Evolutionary conservation across 1,140 invertebrate species (phyloP).

Genomic region (Protaetia brevitarsis): DNA sequence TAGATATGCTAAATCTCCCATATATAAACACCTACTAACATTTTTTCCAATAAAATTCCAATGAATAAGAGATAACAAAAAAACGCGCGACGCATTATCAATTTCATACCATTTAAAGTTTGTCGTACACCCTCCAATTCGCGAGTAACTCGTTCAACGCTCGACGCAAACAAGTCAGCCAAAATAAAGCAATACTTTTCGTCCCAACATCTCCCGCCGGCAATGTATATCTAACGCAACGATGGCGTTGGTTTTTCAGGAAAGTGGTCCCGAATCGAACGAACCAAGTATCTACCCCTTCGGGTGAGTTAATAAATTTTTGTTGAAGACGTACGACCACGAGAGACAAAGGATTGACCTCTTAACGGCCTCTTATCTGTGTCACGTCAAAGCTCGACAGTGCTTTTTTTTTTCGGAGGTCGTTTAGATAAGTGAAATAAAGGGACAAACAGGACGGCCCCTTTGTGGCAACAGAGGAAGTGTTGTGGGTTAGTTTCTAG

Average conservation of each 20-base stretch:
- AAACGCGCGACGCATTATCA: too few relatives aligned
- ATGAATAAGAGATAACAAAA: too few relatives aligned
- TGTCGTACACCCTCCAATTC: too few relatives aligned
- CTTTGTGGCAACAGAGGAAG: slow-evolving; percentile 9
- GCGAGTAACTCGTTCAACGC: too few relatives aligned
- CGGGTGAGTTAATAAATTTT: slow-evolving; percentile 12
- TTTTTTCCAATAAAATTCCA: too few relatives aligned
- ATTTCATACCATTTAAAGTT: too few relatives aligned
- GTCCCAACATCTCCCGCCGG: not conserved
- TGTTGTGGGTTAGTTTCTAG: not conserved
- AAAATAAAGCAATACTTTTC: too few relatives aligned
- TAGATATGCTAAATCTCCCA: too few relatives aligned
- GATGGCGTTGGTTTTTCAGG: not conserved
- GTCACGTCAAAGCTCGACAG: slow-evolving; percentile 13
- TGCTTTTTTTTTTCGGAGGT: slow-evolving; percentile 1
- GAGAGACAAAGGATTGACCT: slow-evolving; percentile 10
- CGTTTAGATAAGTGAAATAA: slow-evolving; percentile 18
- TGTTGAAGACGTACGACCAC: slow-evolving; percentile 15
- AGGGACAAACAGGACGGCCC: slow-evolving; percentile 9
- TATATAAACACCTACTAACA: too few relatives aligned
- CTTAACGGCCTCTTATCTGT: slow-evolving; percentile 14
- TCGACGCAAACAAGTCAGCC: too few relatives aligned
- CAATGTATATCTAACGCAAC: slow-evolving; percentile 4
- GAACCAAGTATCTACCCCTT: not conserved
- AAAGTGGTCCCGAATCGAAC: not conserved